phyloP scores from a whole-genome alignment of 2,113 vertebrate species.

The Atlantisia rogersi region DNA sequence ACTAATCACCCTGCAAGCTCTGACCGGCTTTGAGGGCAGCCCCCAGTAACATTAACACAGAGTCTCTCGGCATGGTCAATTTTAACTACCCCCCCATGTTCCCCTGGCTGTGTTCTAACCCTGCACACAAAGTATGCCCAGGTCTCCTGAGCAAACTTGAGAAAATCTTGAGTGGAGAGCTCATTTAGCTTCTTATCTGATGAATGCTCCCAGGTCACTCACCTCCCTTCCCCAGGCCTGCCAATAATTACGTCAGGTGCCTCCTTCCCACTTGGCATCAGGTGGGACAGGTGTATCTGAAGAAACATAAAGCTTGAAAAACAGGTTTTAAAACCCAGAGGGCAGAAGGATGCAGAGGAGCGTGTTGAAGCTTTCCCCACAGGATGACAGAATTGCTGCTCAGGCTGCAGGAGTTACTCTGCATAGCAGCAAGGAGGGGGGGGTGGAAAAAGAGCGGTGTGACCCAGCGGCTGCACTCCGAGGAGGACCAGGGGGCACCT shows the following conservation, averaged over 20 bases:
- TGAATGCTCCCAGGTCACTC: conserved; percentile 14
- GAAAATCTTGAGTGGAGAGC: conserved; percentile 1
- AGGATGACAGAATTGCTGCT: neutral
- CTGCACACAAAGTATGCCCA: neutral
- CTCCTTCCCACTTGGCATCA: conserved; percentile 42
- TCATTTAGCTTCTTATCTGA: conserved; percentile 46
- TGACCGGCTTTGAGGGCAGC: neutral
- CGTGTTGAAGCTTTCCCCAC: neutral
- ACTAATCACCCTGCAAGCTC: neutral
- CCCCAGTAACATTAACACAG: neutral
- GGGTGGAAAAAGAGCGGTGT: neutral
- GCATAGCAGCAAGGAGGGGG: conserved; percentile 11
- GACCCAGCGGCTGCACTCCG: neutral
- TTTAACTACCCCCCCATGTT: neutral
- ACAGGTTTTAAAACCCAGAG: conserved; percentile 60
- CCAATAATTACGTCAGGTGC: conserved; percentile 19
- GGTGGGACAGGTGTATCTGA: conserved; percentile 43
- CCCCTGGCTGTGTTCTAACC: neutral
- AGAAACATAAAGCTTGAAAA: conserved; percentile 49
- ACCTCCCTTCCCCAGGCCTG: conserved; percentile 9
- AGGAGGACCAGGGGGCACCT: neutral
- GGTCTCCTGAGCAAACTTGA: conserved; percentile 6
- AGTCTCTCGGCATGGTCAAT: neutral
- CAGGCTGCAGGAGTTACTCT: conserved; percentile 35
- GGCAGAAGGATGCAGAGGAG: conserved; percentile 39